These are phyloP conservation scores for Spea bombifrons DNA, from an alignment of 2,113 vertebrate species.

Conservation along the genomic window DNA sequence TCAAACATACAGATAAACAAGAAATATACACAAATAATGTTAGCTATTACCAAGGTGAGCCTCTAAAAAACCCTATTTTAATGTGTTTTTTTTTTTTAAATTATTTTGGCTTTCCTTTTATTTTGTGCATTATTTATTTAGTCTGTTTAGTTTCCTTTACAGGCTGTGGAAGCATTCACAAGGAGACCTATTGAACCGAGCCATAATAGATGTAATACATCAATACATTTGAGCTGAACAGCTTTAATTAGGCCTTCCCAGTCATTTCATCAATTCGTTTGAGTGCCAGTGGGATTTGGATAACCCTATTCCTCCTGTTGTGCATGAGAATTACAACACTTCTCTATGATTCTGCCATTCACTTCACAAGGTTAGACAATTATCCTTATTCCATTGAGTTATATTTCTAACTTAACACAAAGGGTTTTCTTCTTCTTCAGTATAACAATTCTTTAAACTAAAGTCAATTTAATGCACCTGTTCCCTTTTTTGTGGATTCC, in stretches of 20 bases:
- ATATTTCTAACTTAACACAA: constrained; percentile 60
- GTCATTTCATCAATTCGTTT: constrained; percentile 92
- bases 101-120: constrained; percentile 48
- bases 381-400: constrained; percentile 66
- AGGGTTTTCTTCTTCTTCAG: constrained; percentile 46
- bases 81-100: constrained; percentile 53
- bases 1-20: too few relatives aligned
- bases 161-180: constrained; percentile 78
- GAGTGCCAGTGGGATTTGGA: constrained; percentile 76
- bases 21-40: too few relatives aligned
- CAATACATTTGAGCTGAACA: constrained; percentile 98
- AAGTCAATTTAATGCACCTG: too few relatives aligned
- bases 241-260: constrained; percentile 98
- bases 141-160: constrained; percentile 86
- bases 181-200: constrained; percentile 90
- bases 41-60: not conserved
- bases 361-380: constrained; percentile 69
- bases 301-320: constrained; percentile 73
- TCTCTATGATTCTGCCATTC: constrained; percentile 63
- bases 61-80: not conserved
- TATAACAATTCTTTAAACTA: too few relatives aligned
- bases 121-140: constrained; percentile 79
- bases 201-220: constrained; percentile 98
- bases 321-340: constrained; percentile 80
- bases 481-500: too few relatives aligned